These are phyloP conservation scores for Rhamnusium bicolor DNA, from an alignment of 2,888 invertebrate genomes.

Conservation along the genomic window DNA sequence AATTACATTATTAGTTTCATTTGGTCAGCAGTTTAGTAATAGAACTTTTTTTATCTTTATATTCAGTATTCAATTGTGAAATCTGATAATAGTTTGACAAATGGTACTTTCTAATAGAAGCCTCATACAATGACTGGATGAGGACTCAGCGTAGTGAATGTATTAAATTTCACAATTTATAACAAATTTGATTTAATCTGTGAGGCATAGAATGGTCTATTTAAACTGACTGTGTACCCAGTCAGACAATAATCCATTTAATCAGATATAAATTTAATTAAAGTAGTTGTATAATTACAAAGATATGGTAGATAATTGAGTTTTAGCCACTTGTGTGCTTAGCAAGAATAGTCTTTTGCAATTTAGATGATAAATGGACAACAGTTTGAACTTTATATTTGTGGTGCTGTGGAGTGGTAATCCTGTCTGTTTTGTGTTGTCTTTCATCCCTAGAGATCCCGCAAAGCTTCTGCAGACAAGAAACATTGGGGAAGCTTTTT, in stretches of 20 bases:
- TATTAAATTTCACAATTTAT: background rate
- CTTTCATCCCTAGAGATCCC: conserved; percentile 10
- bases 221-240: background rate
- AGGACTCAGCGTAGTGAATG: background rate
- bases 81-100: background rate
- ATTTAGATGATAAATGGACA: conserved; percentile 23
- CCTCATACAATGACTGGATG: background rate
- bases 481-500: conserved; percentile 1
- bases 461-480: conserved; percentile 8
- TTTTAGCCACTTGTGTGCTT: conserved; percentile 14
- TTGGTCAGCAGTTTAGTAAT: too few relatives aligned
- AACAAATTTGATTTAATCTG: background rate
- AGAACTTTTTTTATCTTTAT: too few relatives aligned
- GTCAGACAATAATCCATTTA: background rate
- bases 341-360: background rate
- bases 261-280: conserved; percentile 11
- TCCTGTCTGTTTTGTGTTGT: conserved; percentile 19
- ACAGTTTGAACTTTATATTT: too few relatives aligned
- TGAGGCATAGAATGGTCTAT: background rate
- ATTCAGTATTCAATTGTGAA: background rate
- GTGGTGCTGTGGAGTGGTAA: background rate
- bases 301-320: conserved; percentile 14
- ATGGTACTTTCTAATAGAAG: background rate
- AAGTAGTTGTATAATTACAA: conserved; percentile 17
- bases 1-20: too few relatives aligned